Percentiles rank a stretch among this genome's conserved stretches.
Conservation (phyloP, 2,797 vertebrate species). For the Pseudotriccus pelzelni region DNA sequence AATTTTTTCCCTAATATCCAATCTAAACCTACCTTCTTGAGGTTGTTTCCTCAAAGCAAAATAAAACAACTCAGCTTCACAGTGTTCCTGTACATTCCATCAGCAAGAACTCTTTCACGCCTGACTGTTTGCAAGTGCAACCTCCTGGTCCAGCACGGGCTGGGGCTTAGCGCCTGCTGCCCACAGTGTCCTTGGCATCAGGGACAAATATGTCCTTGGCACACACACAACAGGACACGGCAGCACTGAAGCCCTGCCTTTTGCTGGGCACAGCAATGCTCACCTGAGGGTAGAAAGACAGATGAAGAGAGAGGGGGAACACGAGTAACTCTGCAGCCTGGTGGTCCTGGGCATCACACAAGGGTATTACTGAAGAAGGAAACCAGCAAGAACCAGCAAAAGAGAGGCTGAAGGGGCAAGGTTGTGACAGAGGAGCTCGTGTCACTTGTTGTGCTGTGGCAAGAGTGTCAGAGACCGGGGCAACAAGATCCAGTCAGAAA, state of each 20-base stretch:
- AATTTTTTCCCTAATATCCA: neutral
- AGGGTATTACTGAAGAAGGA: neutral
- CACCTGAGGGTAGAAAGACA: neutral
- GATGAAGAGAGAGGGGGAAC: neutral
- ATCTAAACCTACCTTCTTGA: neutral
- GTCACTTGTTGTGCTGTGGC: neutral
- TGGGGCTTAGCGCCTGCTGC: neutral
- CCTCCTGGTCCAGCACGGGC: neutral
- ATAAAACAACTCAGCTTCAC: neutral
- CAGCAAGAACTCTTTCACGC: rapidly evolving
- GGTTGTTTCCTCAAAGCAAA: neutral
- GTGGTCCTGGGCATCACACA: neutral
- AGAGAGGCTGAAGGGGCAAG: neutral
- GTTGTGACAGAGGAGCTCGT: neutral
- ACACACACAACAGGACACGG: neutral
- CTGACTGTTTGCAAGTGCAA: no score
- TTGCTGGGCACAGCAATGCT: neutral
- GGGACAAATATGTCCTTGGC: neutral
- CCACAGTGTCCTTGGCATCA: rapidly evolving
- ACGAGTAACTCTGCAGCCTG: neutral
- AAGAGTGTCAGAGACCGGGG: neutral
- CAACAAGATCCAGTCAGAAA: neutral
- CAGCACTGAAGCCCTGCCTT: neutral
- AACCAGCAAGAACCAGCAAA: neutral
- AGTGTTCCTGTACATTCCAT: neutral